Conservation (phyloP, 1,140 invertebrate species). For the Lepidurus packardi region DNA sequence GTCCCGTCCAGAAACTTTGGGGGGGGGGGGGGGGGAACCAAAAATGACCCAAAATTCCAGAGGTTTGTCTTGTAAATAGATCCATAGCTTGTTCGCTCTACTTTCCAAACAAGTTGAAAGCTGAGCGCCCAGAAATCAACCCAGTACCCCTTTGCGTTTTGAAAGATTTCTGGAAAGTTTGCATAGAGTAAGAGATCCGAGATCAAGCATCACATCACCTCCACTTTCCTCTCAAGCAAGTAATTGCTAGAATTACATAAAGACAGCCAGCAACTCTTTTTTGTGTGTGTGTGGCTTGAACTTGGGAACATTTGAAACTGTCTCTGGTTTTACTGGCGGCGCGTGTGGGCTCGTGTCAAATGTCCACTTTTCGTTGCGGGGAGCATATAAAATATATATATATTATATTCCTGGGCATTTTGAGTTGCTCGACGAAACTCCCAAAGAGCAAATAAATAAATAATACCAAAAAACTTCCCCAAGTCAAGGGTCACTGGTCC, state of each 20-base stretch:
- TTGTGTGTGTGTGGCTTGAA: neutral
- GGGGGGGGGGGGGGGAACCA: too few species aligned
- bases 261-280: neutral
- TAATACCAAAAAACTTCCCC: slow-evolving; percentile 1
- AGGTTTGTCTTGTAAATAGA: neutral
- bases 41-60: neutral
- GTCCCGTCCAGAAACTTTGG: neutral
- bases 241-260: neutral
- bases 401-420: neutral
- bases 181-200: neutral
- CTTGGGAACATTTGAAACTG: neutral
- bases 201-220: neutral
- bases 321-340: neutral
- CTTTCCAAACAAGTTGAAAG: slow-evolving; percentile 19
- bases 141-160: neutral
- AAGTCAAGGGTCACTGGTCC: slow-evolving; percentile 9
- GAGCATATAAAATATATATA: neutral
- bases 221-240: neutral
- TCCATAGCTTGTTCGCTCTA: slow-evolving; percentile 15
- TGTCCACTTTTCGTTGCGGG: neutral
- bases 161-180: neutral
- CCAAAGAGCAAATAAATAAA: slow-evolving; percentile 8
- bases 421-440: neutral
- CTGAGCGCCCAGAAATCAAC: neutral
- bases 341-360: slow-evolving; percentile 17